A percentile compares a stretch with the other conserved stretches of the same genome.
phyloP scores from a whole-genome alignment of 2,888 invertebrate species.

The Pachydiplax longipennis region DNA sequence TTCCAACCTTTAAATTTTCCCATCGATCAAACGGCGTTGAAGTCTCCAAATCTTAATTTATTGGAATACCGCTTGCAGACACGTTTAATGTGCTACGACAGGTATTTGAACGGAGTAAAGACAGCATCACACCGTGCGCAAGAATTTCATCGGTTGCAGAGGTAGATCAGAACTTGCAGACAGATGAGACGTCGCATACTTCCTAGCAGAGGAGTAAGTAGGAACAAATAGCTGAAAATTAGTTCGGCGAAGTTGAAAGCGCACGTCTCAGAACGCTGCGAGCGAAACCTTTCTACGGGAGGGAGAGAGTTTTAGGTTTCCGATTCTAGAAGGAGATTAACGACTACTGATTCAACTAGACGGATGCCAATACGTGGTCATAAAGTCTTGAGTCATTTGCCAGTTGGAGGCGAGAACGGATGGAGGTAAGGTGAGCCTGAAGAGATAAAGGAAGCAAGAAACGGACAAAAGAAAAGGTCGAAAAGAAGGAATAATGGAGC shows the following conservation, averaged over 20 bases:
- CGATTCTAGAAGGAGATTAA: constrained; percentile 16
- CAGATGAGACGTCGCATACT: not conserved
- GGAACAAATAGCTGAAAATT: not conserved
- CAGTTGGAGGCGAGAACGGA: not conserved
- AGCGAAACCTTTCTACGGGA: not conserved
- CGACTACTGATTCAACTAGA: not conserved
- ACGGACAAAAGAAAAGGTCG: not conserved
- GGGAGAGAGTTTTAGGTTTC: not conserved
- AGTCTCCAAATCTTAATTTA: too few species aligned
- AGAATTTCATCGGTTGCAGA: too few species aligned
- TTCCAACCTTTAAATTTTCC: too few species aligned
- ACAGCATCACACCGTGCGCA: too few species aligned
- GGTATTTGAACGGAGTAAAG: too few species aligned
- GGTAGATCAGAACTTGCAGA: too few species aligned
- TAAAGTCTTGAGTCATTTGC: constrained; percentile 6
- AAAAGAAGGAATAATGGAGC: not conserved
- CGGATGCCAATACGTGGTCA: not conserved
- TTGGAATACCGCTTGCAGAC: too few species aligned
- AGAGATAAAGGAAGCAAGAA: not conserved
- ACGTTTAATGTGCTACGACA: too few species aligned
- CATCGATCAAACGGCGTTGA: too few species aligned
- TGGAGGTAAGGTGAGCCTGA: not conserved
- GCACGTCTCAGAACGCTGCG: not conserved
- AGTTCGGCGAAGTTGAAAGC: not conserved
- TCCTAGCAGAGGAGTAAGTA: not conserved